Conservation (phyloP, 1,140 invertebrate genomes). For the Periplaneta americana region DNA sequence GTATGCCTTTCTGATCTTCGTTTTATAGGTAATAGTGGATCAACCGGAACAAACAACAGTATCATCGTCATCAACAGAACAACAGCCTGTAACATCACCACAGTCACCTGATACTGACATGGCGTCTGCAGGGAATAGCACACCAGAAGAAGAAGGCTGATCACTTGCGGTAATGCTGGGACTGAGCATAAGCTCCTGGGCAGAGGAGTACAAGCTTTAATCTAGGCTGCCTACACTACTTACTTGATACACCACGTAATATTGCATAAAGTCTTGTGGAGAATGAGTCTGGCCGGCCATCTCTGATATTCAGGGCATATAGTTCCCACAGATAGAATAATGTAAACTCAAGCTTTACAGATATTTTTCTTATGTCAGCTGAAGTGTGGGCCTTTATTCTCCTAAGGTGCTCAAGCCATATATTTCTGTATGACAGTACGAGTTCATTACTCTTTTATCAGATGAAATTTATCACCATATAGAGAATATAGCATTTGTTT, state of each 20-base stretch:
- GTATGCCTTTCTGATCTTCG: neutral
- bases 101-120: neutral
- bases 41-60: neutral
- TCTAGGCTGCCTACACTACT: too few species aligned
- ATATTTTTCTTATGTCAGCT: neutral
- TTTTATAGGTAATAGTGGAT: slow-evolving; percentile 1
- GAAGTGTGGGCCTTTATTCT: neutral
- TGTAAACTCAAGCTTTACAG: neutral
- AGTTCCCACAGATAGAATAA: neutral
- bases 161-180: neutral
- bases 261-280: neutral
- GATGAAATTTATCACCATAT: neutral
- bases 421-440: neutral
- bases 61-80: neutral
- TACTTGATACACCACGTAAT: too few species aligned
- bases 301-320: neutral
- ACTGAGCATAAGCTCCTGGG: neutral
- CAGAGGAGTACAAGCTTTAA: neutral
- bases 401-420: neutral
- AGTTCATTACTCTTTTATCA: neutral
- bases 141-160: neutral
- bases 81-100: neutral
- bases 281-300: neutral
- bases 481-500: neutral
- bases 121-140: neutral